Percentiles rank a stretch among this genome's conserved stretches.
Evolutionary conservation across 2,797 vertebrate species (phyloP).

Genomic region (Typhlichthys eigenmanni): DNA sequence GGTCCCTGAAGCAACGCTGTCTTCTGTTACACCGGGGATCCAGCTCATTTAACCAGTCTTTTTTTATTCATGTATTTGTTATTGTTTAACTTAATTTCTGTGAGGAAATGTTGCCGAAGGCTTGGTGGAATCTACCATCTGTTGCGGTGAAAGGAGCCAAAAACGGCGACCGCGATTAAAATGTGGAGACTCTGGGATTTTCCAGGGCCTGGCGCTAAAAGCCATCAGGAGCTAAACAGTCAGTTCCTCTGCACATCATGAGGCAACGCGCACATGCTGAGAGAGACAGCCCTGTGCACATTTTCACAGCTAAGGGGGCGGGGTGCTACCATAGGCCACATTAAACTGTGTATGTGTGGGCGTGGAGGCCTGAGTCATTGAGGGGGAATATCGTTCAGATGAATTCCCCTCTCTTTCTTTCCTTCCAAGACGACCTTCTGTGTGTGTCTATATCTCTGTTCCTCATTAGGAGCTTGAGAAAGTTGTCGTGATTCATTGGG

Average conservation of each 20-base stretch:
- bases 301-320: constrained; percentile 15
- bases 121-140: constrained; percentile 28
- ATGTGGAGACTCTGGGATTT: constrained; percentile 77
- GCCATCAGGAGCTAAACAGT: constrained; percentile 50
- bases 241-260: constrained; percentile 24
- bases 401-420: constrained; percentile 40
- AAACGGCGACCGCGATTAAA: constrained; percentile 38
- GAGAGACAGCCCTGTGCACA: constrained; percentile 15
- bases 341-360: constrained; percentile 24
- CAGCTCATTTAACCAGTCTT: constrained; percentile 6
- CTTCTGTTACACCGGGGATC: neutral
- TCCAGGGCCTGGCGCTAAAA: constrained; percentile 66
- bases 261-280: constrained; percentile 20
- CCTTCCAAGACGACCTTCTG: constrained; percentile 18
- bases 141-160: constrained; percentile 30
- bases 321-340: constrained; percentile 11
- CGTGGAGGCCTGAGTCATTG: constrained; percentile 44
- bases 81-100: constrained; percentile 12
- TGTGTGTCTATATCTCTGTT: constrained; percentile 44
- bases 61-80: neutral
- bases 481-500: constrained; percentile 43
- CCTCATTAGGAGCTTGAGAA: constrained; percentile 61
- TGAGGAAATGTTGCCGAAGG: constrained; percentile 22
- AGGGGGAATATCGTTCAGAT: constrained; percentile 44
- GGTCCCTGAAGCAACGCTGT: neutral